Percentiles rank a stretch among this genome's conserved stretches.
phyloP scores from a whole-genome alignment of 2,113 vertebrate genomes.

The Australoheros scitulus region DNA sequence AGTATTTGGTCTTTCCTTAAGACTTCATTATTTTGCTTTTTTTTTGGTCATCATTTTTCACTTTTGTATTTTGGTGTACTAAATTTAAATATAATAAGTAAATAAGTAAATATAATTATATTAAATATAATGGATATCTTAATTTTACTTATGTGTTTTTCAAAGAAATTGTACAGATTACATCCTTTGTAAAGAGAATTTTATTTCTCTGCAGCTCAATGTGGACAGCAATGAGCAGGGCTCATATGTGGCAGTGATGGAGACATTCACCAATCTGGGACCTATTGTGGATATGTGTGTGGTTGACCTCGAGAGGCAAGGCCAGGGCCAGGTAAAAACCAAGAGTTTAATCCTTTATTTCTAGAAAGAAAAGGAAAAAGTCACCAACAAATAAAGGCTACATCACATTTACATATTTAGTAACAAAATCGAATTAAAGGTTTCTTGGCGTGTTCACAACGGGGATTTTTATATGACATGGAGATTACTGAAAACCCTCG shows the following conservation, averaged over 20 bases:
- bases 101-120: not conserved
- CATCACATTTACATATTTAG: not conserved
- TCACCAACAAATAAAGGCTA: not conserved
- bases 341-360: not conserved
- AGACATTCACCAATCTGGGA: conserved; percentile 97
- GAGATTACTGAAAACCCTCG: not conserved
- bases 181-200: not conserved
- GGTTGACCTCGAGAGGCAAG: conserved; percentile 96
- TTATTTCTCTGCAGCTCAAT: conserved; percentile 83
- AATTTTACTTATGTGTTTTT: not conserved
- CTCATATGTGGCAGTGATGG: conserved; percentile 96
- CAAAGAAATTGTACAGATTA: not conserved
- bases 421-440: not conserved
- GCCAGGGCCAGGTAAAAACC: conserved; percentile 93
- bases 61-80: not conserved
- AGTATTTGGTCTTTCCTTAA: not conserved
- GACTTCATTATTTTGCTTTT: not conserved
- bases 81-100: not conserved
- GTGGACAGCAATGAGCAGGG: conserved; percentile 99
- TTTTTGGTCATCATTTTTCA: not conserved
- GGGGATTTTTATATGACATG: not conserved
- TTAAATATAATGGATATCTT: not conserved
- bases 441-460: not conserved
- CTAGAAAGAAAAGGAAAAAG: not conserved
- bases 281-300: conserved; percentile 99